Conservation (phyloP, 2,797 vertebrate genomes). For the Macropodus opercularis region DNA sequence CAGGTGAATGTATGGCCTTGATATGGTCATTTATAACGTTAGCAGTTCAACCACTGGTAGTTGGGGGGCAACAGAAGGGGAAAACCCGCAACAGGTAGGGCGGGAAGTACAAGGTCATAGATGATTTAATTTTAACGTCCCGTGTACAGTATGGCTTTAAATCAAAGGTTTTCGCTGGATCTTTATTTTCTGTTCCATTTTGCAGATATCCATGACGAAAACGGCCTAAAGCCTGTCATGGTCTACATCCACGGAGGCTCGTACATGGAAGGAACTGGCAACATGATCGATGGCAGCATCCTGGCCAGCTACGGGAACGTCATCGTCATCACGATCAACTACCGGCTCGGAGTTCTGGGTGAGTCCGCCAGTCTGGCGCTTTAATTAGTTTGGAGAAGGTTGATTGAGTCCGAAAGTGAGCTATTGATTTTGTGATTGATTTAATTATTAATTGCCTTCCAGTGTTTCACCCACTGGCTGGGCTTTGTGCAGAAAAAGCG, state of each 20-base stretch:
- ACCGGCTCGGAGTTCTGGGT: constrained; percentile 94
- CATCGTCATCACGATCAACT: constrained; percentile 95
- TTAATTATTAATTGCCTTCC: constrained; percentile 23
- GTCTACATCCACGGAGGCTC: constrained; percentile 97
- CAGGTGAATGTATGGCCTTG: no score
- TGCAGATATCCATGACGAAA: constrained; percentile 93
- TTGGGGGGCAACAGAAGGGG: no score
- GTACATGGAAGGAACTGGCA: constrained; percentile 96
- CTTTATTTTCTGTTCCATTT: not conserved
- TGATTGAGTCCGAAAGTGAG: constrained; percentile 31
- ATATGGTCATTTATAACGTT: no score
- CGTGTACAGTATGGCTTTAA: no score
- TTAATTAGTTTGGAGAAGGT: constrained; percentile 27
- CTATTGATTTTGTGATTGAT: constrained; percentile 35
- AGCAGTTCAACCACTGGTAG: no score
- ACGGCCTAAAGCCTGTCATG: constrained; percentile 94
- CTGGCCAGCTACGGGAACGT: constrained; percentile 96
- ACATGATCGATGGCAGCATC: constrained; percentile 96
- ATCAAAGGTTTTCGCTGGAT: not conserved
- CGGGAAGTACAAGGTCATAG: no score
- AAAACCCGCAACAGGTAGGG: no score
- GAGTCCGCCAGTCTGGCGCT: constrained; percentile 68
- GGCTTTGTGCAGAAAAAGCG: not conserved
- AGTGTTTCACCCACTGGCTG: constrained; percentile 16
- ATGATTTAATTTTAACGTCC: no score